Percentiles rank a stretch among this genome's conserved stretches.
phyloP scores from a whole-genome alignment of 2,113 vertebrate genomes.

The Callocephalon fimbriatum region DNA sequence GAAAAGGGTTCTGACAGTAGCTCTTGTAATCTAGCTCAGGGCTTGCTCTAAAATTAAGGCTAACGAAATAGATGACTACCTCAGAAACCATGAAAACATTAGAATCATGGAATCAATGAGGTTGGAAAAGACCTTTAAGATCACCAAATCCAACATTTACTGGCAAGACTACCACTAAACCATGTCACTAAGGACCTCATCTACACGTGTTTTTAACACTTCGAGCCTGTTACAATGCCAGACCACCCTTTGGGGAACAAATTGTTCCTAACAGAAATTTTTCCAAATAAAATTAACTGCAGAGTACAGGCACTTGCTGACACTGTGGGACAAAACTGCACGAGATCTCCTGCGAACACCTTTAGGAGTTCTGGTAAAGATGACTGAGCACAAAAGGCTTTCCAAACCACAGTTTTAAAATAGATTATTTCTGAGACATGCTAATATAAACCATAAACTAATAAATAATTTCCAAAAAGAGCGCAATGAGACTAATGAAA shows the following conservation, averaged over 20 bases:
- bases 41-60: not conserved
- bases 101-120: not conserved
- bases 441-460: not conserved
- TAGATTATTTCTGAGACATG: not conserved
- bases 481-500: not conserved
- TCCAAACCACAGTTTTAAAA: not conserved
- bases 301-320: not conserved
- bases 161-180: not conserved
- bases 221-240: not conserved
- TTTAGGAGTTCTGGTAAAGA: too few relatives aligned
- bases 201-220: not conserved
- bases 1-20: too few relatives aligned
- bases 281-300: not conserved
- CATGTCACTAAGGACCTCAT: not conserved
- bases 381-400: too few relatives aligned
- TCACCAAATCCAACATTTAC: not conserved
- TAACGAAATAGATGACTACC: not conserved
- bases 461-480: not conserved
- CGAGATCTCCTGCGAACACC: rapidly evolving
- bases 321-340: rapidly evolving
- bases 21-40: not conserved
- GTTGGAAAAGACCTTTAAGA: not conserved
- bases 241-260: not conserved
- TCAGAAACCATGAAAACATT: not conserved
- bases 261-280: not conserved